Percentiles rank a stretch among this genome's conserved stretches.
phyloP scores from a whole-genome alignment of 2,888 invertebrate species.

The Metopia argyrocephala region DNA sequence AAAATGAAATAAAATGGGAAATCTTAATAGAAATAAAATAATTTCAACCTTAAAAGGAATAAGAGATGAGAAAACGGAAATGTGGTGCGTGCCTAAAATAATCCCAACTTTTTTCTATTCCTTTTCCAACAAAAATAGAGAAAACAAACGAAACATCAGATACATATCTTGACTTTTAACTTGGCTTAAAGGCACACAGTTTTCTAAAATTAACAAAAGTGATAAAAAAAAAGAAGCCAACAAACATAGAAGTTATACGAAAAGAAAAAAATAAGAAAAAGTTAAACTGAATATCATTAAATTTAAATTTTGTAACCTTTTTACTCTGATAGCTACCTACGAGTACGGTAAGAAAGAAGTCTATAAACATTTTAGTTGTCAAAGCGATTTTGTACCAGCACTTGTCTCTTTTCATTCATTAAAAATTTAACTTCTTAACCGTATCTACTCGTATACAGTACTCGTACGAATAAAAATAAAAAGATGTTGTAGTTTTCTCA shows the following conservation, averaged over 20 bases:
- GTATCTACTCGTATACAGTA: slow-evolving; percentile 33
- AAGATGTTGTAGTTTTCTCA: slow-evolving; percentile 21
- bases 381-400: slow-evolving; percentile 37
- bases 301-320: slow-evolving; percentile 6
- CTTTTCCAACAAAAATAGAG: slow-evolving; percentile 6
- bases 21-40: slow-evolving; percentile 53
- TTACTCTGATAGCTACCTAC: slow-evolving; percentile 10
- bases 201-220: not conserved
- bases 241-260: not conserved
- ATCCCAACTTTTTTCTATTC: slow-evolving; percentile 61
- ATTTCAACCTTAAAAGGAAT: slow-evolving; percentile 59
- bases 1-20: slow-evolving; percentile 32
- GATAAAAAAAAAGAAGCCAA: not conserved
- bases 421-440: slow-evolving; percentile 61
- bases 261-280: not conserved
- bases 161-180: slow-evolving; percentile 52
- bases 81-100: slow-evolving; percentile 69
- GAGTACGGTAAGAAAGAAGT: too few relatives aligned
- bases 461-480: not conserved
- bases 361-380: too few relatives aligned
- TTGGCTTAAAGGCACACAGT: slow-evolving; percentile 29
- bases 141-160: slow-evolving; percentile 25
- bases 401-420: slow-evolving; percentile 63
- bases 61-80: slow-evolving; percentile 67
- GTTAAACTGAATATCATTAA: slow-evolving; percentile 50